Conservation (phyloP, 1,140 invertebrate genomes). For the Zaprionus camerounensis region DNA sequence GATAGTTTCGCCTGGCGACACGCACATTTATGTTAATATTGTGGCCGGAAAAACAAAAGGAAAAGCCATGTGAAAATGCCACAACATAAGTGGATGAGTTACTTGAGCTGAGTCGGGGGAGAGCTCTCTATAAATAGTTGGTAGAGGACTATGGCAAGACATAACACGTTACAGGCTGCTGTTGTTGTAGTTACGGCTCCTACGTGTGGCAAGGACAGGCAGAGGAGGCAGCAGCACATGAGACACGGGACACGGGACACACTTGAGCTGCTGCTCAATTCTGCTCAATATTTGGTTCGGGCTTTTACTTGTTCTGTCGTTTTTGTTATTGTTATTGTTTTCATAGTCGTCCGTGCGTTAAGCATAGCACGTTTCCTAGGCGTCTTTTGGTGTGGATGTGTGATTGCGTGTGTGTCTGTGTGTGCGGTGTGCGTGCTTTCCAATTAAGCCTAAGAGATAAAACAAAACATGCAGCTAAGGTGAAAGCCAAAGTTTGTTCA, state of each 20-base stretch:
- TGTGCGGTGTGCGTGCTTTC: conserved; percentile 59
- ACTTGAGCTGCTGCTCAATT: conserved; percentile 30
- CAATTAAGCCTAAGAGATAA: conserved; percentile 68
- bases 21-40: conserved; percentile 35
- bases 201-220: conserved; percentile 13
- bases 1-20: conserved; percentile 20
- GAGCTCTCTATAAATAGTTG: conserved; percentile 2
- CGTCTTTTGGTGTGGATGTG: conserved; percentile 9
- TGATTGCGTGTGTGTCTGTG: conserved; percentile 4
- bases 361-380: conserved; percentile 52
- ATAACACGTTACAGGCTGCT: background rate
- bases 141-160: background rate
- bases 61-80: conserved; percentile 19
- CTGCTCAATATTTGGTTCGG: conserved; percentile 51
- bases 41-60: conserved; percentile 22
- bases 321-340: conserved; percentile 58
- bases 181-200: conserved; percentile 1
- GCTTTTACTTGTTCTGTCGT: conserved; percentile 7
- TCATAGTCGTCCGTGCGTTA: conserved; percentile 60
- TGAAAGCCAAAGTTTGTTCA: conserved; percentile 51
- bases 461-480: conserved; percentile 63
- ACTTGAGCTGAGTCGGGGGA: conserved; percentile 8
- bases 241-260: conserved; percentile 38
- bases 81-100: conserved; percentile 29
- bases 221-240: background rate